These are phyloP conservation scores for Plemyria rubiginata DNA, from an alignment of 2,888 invertebrate genomes.

Conservation along the genomic window DNA sequence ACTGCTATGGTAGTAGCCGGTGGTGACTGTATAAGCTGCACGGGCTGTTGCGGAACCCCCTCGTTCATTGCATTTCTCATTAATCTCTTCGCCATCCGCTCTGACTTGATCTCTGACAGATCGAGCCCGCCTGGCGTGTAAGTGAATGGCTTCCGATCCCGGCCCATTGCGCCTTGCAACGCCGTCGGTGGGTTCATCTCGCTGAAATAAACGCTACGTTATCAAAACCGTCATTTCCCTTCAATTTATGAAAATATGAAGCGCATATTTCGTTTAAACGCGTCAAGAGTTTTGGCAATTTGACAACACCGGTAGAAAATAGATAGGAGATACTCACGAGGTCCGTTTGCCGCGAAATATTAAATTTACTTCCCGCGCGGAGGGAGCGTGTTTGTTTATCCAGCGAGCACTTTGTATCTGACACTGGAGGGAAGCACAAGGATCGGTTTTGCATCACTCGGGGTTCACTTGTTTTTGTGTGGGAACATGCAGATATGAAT, in stretches of 20 bases:
- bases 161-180: slow-evolving; percentile 94
- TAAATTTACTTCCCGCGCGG: slow-evolving; percentile 68
- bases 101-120: slow-evolving; percentile 95
- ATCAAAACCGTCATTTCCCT: slow-evolving; percentile 38
- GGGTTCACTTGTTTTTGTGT: slow-evolving; percentile 72
- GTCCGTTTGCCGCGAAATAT: slow-evolving; percentile 60
- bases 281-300: slow-evolving; percentile 69
- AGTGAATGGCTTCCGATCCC: slow-evolving; percentile 97
- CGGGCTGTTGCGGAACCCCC: slow-evolving; percentile 88
- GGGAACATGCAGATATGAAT: slow-evolving; percentile 77
- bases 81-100: slow-evolving; percentile 92
- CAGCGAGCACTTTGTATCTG: slow-evolving; percentile 57
- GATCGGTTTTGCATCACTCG: slow-evolving; percentile 71
- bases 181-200: slow-evolving; percentile 91
- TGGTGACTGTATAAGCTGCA: slow-evolving; percentile 77
- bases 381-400: slow-evolving; percentile 56
- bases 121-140: slow-evolving; percentile 97
- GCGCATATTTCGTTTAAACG: slow-evolving; percentile 54
- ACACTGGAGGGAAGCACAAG: slow-evolving; percentile 60
- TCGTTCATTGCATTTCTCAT: slow-evolving; percentile 85
- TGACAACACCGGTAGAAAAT: slow-evolving; percentile 74
- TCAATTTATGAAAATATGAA: slow-evolving; percentile 53
- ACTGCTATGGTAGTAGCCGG: slow-evolving; percentile 76
- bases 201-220: slow-evolving; percentile 64
- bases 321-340: slow-evolving; percentile 75